Evolutionary conservation across 2,113 vertebrate species (phyloP).

Genomic region (Orthonyx spaldingii): DNA sequence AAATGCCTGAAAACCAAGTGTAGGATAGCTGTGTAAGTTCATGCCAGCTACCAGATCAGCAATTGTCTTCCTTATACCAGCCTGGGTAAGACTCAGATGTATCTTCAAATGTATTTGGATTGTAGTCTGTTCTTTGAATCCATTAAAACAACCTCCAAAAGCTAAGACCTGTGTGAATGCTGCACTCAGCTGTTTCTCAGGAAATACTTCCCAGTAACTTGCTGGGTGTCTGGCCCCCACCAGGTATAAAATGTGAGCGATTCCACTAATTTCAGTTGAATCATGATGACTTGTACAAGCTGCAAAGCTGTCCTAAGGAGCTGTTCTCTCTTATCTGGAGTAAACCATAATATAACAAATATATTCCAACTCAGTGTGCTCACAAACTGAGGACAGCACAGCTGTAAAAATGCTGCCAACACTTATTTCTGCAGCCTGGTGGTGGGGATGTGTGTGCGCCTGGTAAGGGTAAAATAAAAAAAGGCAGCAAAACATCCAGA

Average conservation of each 20-base stretch:
- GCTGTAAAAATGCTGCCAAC: neutral
- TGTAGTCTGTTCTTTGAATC: neutral
- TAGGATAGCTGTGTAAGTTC: neutral
- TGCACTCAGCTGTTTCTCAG: neutral
- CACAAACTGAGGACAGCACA: neutral
- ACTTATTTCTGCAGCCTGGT: neutral
- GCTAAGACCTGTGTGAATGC: neutral
- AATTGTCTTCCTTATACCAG: neutral
- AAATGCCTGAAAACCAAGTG: neutral
- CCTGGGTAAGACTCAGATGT: neutral
- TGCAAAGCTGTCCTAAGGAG: neutral
- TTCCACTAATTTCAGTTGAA: neutral
- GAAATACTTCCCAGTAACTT: neutral
- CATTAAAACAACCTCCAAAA: neutral
- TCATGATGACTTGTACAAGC: neutral
- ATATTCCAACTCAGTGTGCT: neutral
- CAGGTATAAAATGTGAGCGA: neutral
- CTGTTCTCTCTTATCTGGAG: neutral
- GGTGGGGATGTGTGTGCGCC: neutral
- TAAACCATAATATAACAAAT: neutral
- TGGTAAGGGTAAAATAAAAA: neutral
- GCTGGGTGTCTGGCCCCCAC: neutral
- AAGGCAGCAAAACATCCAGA: neutral
- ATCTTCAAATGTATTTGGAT: neutral
- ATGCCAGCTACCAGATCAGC: neutral